Percentiles rank a stretch among this genome's conserved stretches.
phyloP scores from a whole-genome alignment of 2,797 vertebrate species.

The Darevskia mixta region DNA sequence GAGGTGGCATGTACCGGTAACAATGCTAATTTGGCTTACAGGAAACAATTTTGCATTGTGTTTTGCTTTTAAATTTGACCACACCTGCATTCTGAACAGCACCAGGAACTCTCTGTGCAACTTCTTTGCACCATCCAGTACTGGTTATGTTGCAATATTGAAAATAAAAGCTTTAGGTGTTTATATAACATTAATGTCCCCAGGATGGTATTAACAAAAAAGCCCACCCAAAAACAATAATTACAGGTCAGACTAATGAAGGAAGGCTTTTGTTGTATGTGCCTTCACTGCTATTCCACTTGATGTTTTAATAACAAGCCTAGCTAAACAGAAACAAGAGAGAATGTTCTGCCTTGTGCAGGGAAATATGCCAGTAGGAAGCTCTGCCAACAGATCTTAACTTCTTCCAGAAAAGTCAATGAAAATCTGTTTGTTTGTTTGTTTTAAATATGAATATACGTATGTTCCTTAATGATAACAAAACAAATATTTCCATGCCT shows the following conservation, averaged over 20 bases:
- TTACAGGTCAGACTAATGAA: constrained; percentile 39
- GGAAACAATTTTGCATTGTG: not conserved
- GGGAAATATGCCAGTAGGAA: not conserved
- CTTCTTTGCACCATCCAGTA: constrained; percentile 35
- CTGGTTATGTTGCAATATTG: constrained; percentile 60
- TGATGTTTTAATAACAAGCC: constrained; percentile 2
- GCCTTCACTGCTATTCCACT: constrained; percentile 49
- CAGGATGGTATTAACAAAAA: constrained; percentile 29
- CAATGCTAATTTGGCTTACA: too few relatives aligned
- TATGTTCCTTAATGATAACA: not conserved
- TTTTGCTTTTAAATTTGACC: not conserved
- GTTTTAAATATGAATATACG: not conserved
- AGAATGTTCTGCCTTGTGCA: not conserved
- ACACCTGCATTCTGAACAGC: not conserved
- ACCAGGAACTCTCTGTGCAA: constrained; percentile 34
- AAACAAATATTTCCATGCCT: not conserved
- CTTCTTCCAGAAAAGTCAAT: not conserved
- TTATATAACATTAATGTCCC: constrained; percentile 18
- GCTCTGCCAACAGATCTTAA: not conserved
- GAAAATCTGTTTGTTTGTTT: not conserved
- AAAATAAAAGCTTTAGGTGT: constrained; percentile 43
- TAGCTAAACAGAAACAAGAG: constrained; percentile 34
- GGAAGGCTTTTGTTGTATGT: constrained; percentile 21
- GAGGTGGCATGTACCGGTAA: too few relatives aligned
- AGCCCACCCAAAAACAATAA: not conserved